Conservation (phyloP, 30 jellyfish, hydroid and myxozoan species). For the Aurelia sp. region DNA sequence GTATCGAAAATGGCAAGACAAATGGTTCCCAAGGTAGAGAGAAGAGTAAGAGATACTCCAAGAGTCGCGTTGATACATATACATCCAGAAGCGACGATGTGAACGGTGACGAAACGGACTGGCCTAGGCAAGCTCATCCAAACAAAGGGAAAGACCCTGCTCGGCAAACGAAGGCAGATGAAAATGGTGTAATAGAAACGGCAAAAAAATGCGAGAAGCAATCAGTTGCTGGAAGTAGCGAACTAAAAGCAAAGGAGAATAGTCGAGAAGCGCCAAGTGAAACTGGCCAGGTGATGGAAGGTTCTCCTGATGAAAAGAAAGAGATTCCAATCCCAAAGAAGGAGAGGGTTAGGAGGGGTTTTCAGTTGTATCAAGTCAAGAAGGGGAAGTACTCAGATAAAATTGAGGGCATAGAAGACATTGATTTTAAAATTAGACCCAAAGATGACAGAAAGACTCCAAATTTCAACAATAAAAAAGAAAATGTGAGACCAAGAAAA, state of each 20-base stretch:
- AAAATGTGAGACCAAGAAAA: background rate
- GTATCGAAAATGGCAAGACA: background rate
- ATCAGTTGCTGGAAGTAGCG: too few relatives aligned
- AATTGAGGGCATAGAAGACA: background rate
- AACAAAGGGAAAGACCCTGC: conserved; percentile 9
- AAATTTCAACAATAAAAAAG: background rate
- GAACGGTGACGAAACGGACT: background rate
- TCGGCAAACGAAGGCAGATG: too few relatives aligned
- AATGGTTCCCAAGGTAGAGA: background rate
- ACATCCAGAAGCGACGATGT: background rate
- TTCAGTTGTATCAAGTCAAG: conserved; percentile 42
- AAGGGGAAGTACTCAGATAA: conserved; percentile 60
- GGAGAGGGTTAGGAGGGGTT: conserved; percentile 34
- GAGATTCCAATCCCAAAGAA: conserved; percentile 10
- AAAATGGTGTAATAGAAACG: too few relatives aligned
- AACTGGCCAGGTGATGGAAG: too few relatives aligned
- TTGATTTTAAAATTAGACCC: background rate
- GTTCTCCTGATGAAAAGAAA: background rate
- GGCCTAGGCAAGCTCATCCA: background rate
- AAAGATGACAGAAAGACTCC: background rate
- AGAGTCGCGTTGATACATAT: conserved; percentile 7
- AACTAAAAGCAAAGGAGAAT: too few relatives aligned
- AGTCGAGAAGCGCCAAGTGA: too few relatives aligned
- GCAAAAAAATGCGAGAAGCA: too few relatives aligned
- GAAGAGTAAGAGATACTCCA: conserved; percentile 11